Evolutionary conservation across 1,140 invertebrate genomes (phyloP).

Genomic region (Drosophila ohnishii): DNA sequence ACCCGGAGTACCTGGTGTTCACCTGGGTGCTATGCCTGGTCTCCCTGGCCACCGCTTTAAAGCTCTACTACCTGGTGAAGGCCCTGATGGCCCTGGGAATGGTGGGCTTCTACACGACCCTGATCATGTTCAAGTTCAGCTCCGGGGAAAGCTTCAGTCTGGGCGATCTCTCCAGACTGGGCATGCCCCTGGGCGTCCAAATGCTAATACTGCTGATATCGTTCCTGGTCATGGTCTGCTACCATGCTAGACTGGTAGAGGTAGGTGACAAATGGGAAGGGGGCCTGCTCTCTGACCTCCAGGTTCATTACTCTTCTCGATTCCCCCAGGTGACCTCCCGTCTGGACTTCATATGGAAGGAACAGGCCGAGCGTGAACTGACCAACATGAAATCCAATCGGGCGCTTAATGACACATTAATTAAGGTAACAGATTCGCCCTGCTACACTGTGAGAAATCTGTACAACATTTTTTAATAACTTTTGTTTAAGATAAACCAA

Average conservation of each 20-base stretch:
- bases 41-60: constrained; percentile 94
- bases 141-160: constrained; percentile 58
- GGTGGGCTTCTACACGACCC: constrained; percentile 87
- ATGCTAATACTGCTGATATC: constrained; percentile 92
- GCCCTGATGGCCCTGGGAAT: constrained; percentile 91
- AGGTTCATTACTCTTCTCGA: constrained; percentile 5
- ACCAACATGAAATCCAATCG: constrained; percentile 90
- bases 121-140: constrained; percentile 87
- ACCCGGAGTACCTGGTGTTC: constrained; percentile 95
- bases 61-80: constrained; percentile 95
- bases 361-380: constrained; percentile 94
- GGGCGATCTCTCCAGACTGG: constrained; percentile 64
- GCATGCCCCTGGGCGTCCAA: constrained; percentile 88
- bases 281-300: neutral
- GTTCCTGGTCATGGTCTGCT: constrained; percentile 94
- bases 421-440: constrained; percentile 67
- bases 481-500: neutral
- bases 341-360: constrained; percentile 97
- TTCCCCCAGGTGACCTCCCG: constrained; percentile 88
- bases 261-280: constrained; percentile 34
- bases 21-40: constrained; percentile 97
- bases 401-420: constrained; percentile 82
- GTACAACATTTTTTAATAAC: neutral
- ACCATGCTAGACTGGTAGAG: constrained; percentile 95
- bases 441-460: neutral